A percentile compares a stretch with the other conserved stretches of the same genome.
phyloP scores from a whole-genome alignment of 1,140 invertebrate genomes.

The Chlorops oryzae region DNA sequence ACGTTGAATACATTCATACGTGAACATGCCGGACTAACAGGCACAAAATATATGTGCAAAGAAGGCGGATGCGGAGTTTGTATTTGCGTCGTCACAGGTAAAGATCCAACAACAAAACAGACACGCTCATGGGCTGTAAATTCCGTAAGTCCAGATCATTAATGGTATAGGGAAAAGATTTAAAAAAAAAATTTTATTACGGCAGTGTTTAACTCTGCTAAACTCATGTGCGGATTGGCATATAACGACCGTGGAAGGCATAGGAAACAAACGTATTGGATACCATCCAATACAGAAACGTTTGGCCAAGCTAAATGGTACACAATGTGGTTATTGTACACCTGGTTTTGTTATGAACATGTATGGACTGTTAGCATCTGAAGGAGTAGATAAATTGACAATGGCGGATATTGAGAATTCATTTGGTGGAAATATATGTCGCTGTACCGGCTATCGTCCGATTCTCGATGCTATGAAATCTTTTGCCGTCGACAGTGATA shows the following conservation, averaged over 20 bases:
- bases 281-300: conserved; percentile 62
- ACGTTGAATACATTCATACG: conserved; percentile 61
- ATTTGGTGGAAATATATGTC: conserved; percentile 71
- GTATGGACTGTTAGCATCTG: conserved; percentile 54
- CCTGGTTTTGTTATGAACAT: conserved; percentile 78
- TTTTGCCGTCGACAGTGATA: conserved; percentile 62
- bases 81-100: conserved; percentile 56
- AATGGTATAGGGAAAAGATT: background rate
- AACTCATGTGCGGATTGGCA: conserved; percentile 63
- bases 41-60: conserved; percentile 70
- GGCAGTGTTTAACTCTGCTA: conserved; percentile 61
- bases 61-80: conserved; percentile 78
- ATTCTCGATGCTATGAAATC: conserved; percentile 73
- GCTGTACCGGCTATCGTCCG: conserved; percentile 75
- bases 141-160: conserved; percentile 55
- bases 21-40: conserved; percentile 58
- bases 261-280: conserved; percentile 59
- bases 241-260: conserved; percentile 68
- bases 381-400: conserved; percentile 44
- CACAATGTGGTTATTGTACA: conserved; percentile 72
- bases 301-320: conserved; percentile 61
- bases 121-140: conserved; percentile 60
- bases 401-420: conserved; percentile 63
- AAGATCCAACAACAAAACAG: conserved; percentile 51
- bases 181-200: background rate